Percentiles rank a stretch among this genome's conserved stretches.
These are phyloP conservation scores for Protobothrops flavoviridis DNA, from an alignment of 2,113 vertebrate species.

Conservation along the genomic window DNA sequence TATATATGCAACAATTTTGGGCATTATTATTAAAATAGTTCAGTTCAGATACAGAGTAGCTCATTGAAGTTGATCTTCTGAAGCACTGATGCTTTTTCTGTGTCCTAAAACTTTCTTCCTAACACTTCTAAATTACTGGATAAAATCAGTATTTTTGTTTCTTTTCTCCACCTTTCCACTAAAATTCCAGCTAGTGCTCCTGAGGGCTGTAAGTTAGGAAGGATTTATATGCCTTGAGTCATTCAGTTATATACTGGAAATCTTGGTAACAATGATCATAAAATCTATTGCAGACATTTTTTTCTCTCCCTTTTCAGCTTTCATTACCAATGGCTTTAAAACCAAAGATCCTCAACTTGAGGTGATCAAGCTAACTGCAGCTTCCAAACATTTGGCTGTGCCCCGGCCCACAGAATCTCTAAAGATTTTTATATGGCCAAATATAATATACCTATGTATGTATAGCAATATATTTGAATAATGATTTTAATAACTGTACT, in stretches of 20 bases:
- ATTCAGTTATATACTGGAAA: neutral
- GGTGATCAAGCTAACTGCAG: no score
- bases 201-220: neutral
- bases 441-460: no score
- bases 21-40: neutral
- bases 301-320: neutral
- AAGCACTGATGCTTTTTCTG: neutral
- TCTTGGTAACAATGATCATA: neutral
- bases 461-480: no score
- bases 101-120: neutral
- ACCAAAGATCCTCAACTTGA: neutral
- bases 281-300: neutral
- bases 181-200: neutral
- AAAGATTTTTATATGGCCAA: no score
- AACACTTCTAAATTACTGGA: neutral
- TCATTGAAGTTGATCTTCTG: neutral
- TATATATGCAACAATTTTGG: neutral
- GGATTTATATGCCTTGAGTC: neutral
- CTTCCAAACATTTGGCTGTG: no score
- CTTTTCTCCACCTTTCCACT: no score
- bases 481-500: no score
- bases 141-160: neutral
- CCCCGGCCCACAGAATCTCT: no score
- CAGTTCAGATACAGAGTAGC: neutral
- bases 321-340: neutral